Conservation (phyloP, 2,797 vertebrate species). For the Simalia tracyae region DNA sequence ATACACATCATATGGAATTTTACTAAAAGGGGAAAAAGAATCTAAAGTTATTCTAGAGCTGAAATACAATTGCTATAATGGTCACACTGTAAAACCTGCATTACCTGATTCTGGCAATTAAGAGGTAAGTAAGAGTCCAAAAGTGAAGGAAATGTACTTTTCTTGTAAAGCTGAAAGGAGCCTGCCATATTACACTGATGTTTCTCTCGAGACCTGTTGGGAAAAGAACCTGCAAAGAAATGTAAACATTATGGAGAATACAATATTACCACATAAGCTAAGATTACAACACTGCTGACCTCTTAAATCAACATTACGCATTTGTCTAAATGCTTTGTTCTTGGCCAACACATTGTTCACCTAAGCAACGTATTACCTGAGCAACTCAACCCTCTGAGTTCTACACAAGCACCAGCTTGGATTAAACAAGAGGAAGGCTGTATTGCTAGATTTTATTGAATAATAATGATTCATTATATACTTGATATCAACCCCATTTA, state of each 20-base stretch:
- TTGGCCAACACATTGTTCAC: neutral
- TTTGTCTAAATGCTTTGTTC: slow-evolving; percentile 14
- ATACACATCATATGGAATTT: neutral
- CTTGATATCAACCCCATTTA: neutral
- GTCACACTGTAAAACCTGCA: neutral
- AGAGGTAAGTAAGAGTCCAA: neutral
- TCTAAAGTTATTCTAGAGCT: neutral
- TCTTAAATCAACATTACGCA: slow-evolving; percentile 12
- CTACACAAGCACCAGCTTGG: neutral
- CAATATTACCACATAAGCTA: neutral
- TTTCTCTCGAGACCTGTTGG: neutral
- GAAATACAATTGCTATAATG: neutral
- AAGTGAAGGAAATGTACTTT: neutral
- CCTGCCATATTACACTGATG: neutral
- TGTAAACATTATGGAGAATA: neutral
- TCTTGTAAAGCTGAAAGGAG: slow-evolving; percentile 15
- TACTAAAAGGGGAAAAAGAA: neutral
- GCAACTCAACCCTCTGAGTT: slow-evolving; percentile 8
- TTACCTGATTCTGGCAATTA: neutral
- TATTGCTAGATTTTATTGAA: neutral
- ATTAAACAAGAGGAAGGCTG: neutral
- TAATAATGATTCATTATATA: neutral
- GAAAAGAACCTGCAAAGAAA: neutral
- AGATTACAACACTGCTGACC: neutral
- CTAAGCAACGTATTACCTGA: slow-evolving; percentile 20